These are phyloP conservation scores for Hirtodrosophila cameraria DNA, from an alignment of 2,888 invertebrate species.

Conservation along the genomic window DNA sequence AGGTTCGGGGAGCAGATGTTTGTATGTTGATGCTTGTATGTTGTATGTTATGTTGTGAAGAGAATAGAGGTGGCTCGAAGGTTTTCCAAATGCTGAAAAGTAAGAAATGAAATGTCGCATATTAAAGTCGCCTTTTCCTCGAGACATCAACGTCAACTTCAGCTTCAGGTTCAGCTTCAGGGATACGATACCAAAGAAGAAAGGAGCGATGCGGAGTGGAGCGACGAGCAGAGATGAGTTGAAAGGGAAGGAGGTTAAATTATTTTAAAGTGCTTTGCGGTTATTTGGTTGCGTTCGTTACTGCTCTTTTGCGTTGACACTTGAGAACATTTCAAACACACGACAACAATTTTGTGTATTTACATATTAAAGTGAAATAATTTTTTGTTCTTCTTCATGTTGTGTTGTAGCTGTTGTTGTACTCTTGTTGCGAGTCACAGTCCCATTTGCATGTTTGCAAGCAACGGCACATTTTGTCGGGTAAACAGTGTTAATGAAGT, in stretches of 20 bases:
- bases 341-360: slow-evolving; percentile 35
- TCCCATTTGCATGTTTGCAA: slow-evolving; percentile 53
- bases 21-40: slow-evolving; percentile 5
- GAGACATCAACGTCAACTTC: slow-evolving; percentile 33
- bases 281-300: slow-evolving; percentile 56
- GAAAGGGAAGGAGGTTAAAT: slow-evolving; percentile 42
- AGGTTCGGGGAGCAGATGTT: slow-evolving; percentile 29
- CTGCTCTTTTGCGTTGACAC: slow-evolving; percentile 49
- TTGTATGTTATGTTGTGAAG: slow-evolving; percentile 17
- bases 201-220: no score
- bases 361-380: slow-evolving; percentile 45
- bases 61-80: slow-evolving; percentile 1
- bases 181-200: slow-evolving; percentile 1
- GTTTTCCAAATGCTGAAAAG: slow-evolving; percentile 40
- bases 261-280: slow-evolving; percentile 73
- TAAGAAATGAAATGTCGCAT: slow-evolving; percentile 63
- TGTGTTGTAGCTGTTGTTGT: no score
- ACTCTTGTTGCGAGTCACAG: slow-evolving; percentile 27
- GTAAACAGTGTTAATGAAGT: slow-evolving; percentile 80
- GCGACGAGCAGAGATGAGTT: neutral
- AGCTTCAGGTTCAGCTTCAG: slow-evolving; percentile 30
- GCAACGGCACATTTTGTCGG: slow-evolving; percentile 54
- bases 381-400: slow-evolving; percentile 18
- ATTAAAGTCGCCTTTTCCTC: slow-evolving; percentile 59
- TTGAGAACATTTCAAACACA: slow-evolving; percentile 38